Percentiles rank a stretch among this genome's conserved stretches.
phyloP scores from a whole-genome alignment of 1,140 invertebrate species.

The Ceratosolen solmsi region DNA sequence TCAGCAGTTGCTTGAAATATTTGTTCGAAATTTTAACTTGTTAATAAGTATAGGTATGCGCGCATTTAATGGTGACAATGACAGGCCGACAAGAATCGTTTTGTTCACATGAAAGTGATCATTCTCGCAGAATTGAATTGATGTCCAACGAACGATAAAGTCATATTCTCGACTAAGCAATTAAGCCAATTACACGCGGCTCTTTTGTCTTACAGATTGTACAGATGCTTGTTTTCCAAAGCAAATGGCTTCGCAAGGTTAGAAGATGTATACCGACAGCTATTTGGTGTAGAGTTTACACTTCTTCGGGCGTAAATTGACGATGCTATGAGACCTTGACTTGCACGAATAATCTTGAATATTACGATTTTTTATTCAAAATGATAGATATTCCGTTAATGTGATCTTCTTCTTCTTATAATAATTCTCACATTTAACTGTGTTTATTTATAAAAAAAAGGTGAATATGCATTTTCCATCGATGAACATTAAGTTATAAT shows the following conservation, averaged over 20 bases:
- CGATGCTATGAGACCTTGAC: background rate
- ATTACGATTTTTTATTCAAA: background rate
- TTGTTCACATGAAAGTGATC: slow-evolving; percentile 14
- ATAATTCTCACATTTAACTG: too few relatives aligned
- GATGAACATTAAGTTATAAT: too few relatives aligned
- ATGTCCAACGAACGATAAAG: background rate
- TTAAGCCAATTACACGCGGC: slow-evolving; percentile 27
- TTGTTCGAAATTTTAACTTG: background rate
- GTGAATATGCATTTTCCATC: too few relatives aligned
- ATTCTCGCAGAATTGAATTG: slow-evolving; percentile 1
- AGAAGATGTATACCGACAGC: background rate
- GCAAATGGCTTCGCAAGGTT: slow-evolving; percentile 22
- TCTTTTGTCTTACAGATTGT: background rate
- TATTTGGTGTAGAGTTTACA: slow-evolving; percentile 7
- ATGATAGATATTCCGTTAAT: background rate
- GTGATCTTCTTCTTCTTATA: too few relatives aligned
- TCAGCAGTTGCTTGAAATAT: background rate
- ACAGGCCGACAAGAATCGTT: background rate
- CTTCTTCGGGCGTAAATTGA: slow-evolving; percentile 7
- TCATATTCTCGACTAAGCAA: background rate
- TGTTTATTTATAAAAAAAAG: too few relatives aligned
- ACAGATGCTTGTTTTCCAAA: background rate
- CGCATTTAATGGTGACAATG: background rate
- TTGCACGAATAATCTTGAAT: background rate
- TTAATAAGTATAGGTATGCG: background rate